phyloP scores from a whole-genome alignment of 2,113 vertebrate genomes.

The Chauna torquata region DNA sequence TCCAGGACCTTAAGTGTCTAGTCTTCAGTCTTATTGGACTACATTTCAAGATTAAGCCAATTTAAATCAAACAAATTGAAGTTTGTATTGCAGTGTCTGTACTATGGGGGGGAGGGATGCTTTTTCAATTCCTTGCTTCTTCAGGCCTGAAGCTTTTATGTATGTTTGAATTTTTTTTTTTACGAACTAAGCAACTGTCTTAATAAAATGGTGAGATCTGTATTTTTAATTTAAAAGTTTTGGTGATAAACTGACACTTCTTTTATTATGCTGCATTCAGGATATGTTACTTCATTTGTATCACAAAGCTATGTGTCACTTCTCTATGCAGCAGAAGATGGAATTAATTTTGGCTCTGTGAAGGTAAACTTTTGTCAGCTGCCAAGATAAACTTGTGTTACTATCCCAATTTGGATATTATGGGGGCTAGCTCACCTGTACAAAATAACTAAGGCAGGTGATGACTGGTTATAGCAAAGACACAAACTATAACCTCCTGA shows the following conservation, averaged over 20 bases:
- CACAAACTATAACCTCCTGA: accelerated
- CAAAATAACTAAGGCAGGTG: neutral
- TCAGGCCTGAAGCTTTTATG: constrained; percentile 58
- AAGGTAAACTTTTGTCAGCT: neutral
- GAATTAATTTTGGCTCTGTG: neutral
- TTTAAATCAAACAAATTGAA: constrained; percentile 77
- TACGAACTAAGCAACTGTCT: constrained; percentile 55
- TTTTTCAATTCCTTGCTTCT: constrained; percentile 40
- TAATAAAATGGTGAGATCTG: constrained; percentile 67
- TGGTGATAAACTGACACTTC: neutral
- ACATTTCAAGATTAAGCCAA: constrained; percentile 99
- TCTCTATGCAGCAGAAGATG: neutral
- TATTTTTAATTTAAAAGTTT: constrained; percentile 44
- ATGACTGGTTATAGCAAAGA: neutral
- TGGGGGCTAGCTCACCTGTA: neutral
- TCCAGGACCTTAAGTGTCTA: constrained; percentile 97
- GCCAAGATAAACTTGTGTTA: neutral
- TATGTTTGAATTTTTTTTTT: constrained; percentile 67
- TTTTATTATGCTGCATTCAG: neutral
- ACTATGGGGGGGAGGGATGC: neutral
- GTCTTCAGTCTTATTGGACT: constrained; percentile 99
- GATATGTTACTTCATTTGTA: neutral
- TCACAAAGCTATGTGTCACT: neutral
- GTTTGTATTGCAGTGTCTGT: constrained; percentile 40
- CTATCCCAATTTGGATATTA: accelerated